Evolutionary conservation across 2,888 invertebrate species (phyloP).

Genomic region (Leptopilina myrica): DNA sequence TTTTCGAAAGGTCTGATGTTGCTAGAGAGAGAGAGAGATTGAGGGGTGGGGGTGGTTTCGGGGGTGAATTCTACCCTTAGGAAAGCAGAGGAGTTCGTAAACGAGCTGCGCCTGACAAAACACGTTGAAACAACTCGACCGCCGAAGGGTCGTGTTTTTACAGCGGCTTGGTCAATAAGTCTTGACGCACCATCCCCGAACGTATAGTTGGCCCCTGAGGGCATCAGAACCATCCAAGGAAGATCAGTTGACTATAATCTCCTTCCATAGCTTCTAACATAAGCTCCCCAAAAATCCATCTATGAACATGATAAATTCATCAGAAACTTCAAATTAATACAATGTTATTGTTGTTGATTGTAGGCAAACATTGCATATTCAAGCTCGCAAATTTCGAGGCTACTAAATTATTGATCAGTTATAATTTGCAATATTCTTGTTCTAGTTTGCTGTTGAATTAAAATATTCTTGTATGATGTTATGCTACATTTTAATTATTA

Average conservation of each 20-base stretch:
- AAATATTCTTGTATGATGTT: too few species aligned
- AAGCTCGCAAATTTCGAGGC: too few species aligned
- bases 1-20: constrained; percentile 16
- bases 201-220: constrained; percentile 3
- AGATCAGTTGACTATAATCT: constrained; percentile 35
- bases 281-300: background rate
- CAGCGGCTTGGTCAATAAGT: constrained; percentile 59
- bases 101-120: constrained; percentile 65
- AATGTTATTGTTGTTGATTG: constrained; percentile 6
- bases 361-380: background rate
- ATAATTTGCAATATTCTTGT: too few species aligned
- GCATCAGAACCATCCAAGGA: constrained; percentile 43
- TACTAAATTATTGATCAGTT: too few species aligned
- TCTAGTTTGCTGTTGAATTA: too few species aligned
- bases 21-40: background rate
- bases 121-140: constrained; percentile 68
- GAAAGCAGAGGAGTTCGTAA: constrained; percentile 53
- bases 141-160: constrained; percentile 68
- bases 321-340: constrained; percentile 13
- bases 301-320: constrained; percentile 13
- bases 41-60: too few species aligned
- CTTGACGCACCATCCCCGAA: constrained; percentile 30
- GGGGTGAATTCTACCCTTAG: constrained; percentile 27
- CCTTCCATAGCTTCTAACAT: constrained; percentile 8
- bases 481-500: too few species aligned